These are phyloP conservation scores for Brotula barbata DNA, from an alignment of 2,797 vertebrate species.

Conservation along the genomic window DNA sequence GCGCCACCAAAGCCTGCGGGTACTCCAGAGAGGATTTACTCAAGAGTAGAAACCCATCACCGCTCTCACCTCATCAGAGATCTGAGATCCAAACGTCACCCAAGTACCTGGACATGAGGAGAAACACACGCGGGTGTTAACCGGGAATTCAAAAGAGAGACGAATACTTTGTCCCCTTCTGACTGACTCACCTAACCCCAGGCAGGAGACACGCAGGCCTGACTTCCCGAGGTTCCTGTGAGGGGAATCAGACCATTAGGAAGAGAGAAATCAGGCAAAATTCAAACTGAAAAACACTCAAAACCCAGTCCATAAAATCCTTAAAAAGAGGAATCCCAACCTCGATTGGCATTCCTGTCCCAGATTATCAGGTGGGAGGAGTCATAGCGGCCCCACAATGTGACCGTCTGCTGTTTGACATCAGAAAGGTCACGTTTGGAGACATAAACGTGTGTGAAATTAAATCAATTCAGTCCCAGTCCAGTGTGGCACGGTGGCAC, in stretches of 20 bases:
- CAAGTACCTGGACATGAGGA: slow-evolving; percentile 82
- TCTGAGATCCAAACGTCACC: slow-evolving; percentile 94
- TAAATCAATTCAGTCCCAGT: too few species aligned
- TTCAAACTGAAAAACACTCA: too few species aligned
- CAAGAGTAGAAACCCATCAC: slow-evolving; percentile 5
- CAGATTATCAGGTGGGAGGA: too few species aligned
- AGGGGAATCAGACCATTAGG: not conserved
- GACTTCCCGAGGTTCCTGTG: slow-evolving; percentile 81
- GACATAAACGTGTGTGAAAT: too few species aligned
- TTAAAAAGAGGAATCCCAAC: too few species aligned
- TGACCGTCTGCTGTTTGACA: too few species aligned
- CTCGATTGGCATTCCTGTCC: too few species aligned
- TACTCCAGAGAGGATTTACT: slow-evolving; percentile 11
- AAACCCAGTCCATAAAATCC: too few species aligned
- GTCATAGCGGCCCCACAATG: too few species aligned
- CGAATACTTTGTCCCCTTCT: slow-evolving; percentile 12
- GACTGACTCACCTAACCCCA: slow-evolving; percentile 78
- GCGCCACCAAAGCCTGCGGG: not conserved
- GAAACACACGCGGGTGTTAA: slow-evolving; percentile 20
- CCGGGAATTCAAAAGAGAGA: slow-evolving; percentile 23
- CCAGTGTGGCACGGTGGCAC: too few species aligned
- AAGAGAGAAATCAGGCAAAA: not conserved
- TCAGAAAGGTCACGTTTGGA: too few species aligned
- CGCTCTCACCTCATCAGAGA: slow-evolving; percentile 88
- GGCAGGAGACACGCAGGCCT: slow-evolving; percentile 80